Evolutionary conservation across 2,113 vertebrate species (phyloP), one percentile per base, ranked within the genome.

Genomic region (Corvus cornix): DNA sequence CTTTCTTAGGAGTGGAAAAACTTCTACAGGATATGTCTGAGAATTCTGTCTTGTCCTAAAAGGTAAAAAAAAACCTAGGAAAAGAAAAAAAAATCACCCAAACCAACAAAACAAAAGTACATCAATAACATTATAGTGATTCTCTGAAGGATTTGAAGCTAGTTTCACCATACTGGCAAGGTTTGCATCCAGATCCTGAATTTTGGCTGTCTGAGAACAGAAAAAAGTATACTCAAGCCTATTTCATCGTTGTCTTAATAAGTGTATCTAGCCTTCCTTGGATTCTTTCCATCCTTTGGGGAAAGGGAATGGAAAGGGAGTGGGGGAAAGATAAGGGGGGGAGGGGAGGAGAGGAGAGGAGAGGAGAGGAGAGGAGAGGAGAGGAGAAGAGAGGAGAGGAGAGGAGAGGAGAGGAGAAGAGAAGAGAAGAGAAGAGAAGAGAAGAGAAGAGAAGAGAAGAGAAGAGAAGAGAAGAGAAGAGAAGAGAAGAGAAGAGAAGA

Each of bases 281-380:
- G 14, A 77, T 58, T 78, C 24, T 56, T 51, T 62, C 33, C 53
- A 24, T 39, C 3, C 7, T 64, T 59, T 43, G 17, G 16, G 5
- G 18, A 4, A 22, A 22, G 62, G 19, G 27, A 56, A 33, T 0
- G 13, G 53, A 55, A 27, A 41, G 59, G 11, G 28, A 13, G 13
- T 2, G 6, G 16, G 16, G 4, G 22, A 4, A 28, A 9, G 35
- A 10, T 21, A 10, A 10, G 16, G 15, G 10, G 1, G 51, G 22
- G 51, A 11, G 27, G 11, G 12, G 28, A 7, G 52, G 17, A 16
- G 27, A 10, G 27, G 17, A 13, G 14, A 16, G 13, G 4, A 21
- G 5, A 4, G 41, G 6, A 11, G 8, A 4, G 7, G 6, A 14
- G 4, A 7, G 19, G 6, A 21, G 10, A 21, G 41, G 7, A 11